Percentiles rank a stretch among this genome's conserved stretches.
Conservation (phyloP, 2,888 invertebrate genomes). For the Colletes collaris region DNA sequence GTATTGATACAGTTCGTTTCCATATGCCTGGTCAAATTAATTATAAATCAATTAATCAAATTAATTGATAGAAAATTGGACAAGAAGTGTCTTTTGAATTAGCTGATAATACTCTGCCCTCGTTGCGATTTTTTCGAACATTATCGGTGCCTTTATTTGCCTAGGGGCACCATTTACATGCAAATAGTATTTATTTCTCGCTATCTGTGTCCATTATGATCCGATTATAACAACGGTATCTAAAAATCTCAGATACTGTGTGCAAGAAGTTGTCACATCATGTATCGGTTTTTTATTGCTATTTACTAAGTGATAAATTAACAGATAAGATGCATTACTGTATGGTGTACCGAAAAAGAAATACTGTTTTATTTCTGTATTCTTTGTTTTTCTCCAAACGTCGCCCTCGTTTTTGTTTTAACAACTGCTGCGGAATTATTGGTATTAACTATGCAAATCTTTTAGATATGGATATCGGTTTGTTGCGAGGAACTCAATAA, state of each 20-base stretch:
- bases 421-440: not conserved
- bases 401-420: not conserved
- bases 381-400: not conserved
- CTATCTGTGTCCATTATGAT: not conserved
- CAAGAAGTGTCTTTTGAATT: too few relatives aligned
- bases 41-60: too few relatives aligned
- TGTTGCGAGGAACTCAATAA: not conserved
- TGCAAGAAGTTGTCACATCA: not conserved
- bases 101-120: too few relatives aligned
- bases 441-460: not conserved
- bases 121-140: too few relatives aligned
- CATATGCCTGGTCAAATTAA: too few relatives aligned
- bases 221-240: not conserved
- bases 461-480: not conserved
- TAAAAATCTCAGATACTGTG: not conserved
- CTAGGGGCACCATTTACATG: not conserved
- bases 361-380: not conserved
- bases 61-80: too few relatives aligned
- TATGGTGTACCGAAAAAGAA: not conserved
- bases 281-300: not conserved
- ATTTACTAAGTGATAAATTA: conserved; percentile 9
- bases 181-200: not conserved
- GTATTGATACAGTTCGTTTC: too few relatives aligned
- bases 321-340: not conserved
- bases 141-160: too few relatives aligned